A percentile compares a stretch with the other conserved stretches of the same genome.
Conservation (phyloP, 1,140 invertebrate genomes). For the Pararge aegeria region DNA sequence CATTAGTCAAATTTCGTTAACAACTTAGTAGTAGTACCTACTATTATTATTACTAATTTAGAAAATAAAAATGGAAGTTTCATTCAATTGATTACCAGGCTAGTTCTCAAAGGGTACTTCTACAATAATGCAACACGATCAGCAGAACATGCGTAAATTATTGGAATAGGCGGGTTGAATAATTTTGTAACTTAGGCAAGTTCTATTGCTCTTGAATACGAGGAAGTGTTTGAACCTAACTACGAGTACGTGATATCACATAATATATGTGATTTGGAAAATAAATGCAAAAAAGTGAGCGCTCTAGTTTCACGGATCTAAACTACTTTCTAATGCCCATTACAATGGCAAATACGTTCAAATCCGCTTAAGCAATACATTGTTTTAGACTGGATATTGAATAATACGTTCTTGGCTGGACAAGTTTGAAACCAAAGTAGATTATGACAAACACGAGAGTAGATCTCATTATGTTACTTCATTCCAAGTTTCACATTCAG, state of each 20-base stretch:
- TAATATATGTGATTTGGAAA: constrained; percentile 4
- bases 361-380: constrained; percentile 11
- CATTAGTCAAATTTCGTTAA: not conserved
- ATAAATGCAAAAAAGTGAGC: constrained; percentile 19
- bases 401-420: not conserved
- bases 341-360: constrained; percentile 33
- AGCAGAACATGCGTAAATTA: not conserved
- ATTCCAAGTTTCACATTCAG: not conserved
- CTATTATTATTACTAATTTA: no score
- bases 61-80: not conserved
- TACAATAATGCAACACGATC: no score
- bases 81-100: not conserved
- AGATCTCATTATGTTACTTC: not conserved
- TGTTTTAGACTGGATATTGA: constrained; percentile 7
- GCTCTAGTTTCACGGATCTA: constrained; percentile 20
- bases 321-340: constrained; percentile 34
- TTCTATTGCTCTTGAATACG: not conserved
- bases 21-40: not conserved
- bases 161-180: not conserved
- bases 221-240: not conserved
- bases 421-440: not conserved
- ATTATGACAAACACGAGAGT: not conserved
- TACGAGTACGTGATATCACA: not conserved
- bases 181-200: not conserved
- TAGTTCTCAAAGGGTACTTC: no score